Evolutionary conservation across 2,888 invertebrate genomes (phyloP).

Genomic region (Hydriomena furcata): DNA sequence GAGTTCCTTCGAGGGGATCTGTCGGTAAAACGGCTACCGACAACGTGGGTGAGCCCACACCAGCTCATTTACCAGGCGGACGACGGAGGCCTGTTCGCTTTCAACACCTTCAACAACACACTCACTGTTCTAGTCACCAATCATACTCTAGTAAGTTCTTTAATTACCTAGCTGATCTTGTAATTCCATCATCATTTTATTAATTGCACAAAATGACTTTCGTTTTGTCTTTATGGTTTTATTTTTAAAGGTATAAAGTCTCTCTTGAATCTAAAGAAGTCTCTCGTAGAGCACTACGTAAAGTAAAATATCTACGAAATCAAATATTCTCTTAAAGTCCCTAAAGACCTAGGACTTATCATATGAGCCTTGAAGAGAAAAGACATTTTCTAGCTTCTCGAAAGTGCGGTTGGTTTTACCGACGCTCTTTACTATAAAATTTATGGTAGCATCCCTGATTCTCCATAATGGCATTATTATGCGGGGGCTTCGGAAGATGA

Average conservation of each 20-base stretch:
- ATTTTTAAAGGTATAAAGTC: too few relatives aligned
- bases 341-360: conserved; percentile 29
- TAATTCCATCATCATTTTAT: too few relatives aligned
- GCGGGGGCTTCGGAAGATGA: conserved; percentile 47
- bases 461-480: conserved; percentile 55
- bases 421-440: conserved; percentile 51
- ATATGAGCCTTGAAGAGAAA: conserved; percentile 29
- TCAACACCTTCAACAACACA: conserved; percentile 91
- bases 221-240: too few relatives aligned
- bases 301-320: conserved; percentile 14
- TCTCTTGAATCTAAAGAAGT: too few relatives aligned
- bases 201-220: background rate
- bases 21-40: conserved; percentile 88
- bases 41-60: conserved; percentile 91
- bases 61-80: conserved; percentile 94
- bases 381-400: conserved; percentile 32
- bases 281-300: background rate
- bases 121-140: conserved; percentile 92
- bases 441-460: conserved; percentile 51
- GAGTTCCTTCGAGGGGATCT: conserved; percentile 92
- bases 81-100: conserved; percentile 91
- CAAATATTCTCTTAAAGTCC: conserved; percentile 28
- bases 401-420: conserved; percentile 44
- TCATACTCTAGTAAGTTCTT: conserved; percentile 89
- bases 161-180: background rate